Base-by-base conservation (phyloP, 2,113 vertebrate genomes). In the Hypanus sabinus region DNA sequence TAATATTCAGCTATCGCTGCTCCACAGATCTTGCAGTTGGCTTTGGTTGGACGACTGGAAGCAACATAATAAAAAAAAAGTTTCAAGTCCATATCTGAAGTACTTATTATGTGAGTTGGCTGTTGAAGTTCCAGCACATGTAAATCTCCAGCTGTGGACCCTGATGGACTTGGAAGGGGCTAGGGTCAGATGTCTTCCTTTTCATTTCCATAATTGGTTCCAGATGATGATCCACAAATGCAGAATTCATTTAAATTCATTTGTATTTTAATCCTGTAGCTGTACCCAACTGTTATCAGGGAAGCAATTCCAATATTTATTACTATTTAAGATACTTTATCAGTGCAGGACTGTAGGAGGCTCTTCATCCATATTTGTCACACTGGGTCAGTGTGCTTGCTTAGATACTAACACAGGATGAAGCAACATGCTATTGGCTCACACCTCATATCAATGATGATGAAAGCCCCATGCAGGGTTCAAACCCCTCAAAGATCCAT, bases 161-260 rank as follows among this genome's bases (percentile, higher is more conserved):
- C n/a, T 14, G 76, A 16, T 36, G 76, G 76, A 4, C 33, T 79
- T 36, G n/a, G n/a, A 79, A 79, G 30, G 76, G n/a, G 36, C 76
- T 14, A 79, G n/a, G n/a, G 76, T 79, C n/a, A 79, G 76, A 79
- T 79, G n/a, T 79, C 76, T 79, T 79, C n/a, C 33, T 16, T 79
- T 79, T 36, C 76, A 36, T 79, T 79, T 33, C 76, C 10, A 79
- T 79, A 79, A 79, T 79, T 36, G 76, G n/a, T 79, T 79, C n/a
- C n/a, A 36, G 76, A 79, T 79, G 76, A 79, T 14, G n/a, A 36
- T 16, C n/a, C 76, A 79, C n/a, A n/a, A 79, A 79, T 2, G 18
- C 76, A 79, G 76, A 79, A 79, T 79, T 76, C 36, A 79, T 79
- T 79, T 36, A 79, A 79, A 79, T 79, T n/a, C 33, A 33, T n/a